phyloP scores from a whole-genome alignment of 2,113 vertebrate species.

The Triplophysa tibetana region DNA sequence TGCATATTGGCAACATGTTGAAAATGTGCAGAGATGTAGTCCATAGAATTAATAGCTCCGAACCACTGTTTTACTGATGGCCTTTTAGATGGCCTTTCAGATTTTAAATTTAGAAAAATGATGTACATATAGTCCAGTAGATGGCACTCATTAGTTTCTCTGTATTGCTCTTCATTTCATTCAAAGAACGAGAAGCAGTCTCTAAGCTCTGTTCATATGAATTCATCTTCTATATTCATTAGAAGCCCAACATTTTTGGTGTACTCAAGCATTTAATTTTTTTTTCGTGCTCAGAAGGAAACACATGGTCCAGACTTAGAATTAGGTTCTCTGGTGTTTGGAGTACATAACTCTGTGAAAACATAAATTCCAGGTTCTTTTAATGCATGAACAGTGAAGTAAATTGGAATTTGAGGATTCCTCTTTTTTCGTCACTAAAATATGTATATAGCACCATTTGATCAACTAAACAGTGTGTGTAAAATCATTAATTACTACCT shows the following conservation, averaged over 20 bases:
- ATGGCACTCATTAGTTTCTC: constrained; percentile 68
- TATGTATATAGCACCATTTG: background rate
- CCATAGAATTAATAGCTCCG: too few relatives aligned
- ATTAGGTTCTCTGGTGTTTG: constrained; percentile 4
- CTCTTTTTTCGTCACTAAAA: background rate
- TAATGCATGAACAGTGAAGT: background rate
- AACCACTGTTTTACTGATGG: background rate
- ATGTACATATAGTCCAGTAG: constrained; percentile 54
- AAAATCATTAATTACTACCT: background rate
- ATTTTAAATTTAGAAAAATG: background rate
- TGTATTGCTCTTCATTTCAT: background rate
- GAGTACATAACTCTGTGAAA: background rate
- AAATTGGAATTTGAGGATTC: background rate
- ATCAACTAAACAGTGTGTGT: background rate
- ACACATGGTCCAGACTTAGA: constrained; percentile 7
- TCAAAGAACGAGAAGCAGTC: background rate
- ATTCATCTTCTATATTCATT: constrained; percentile 26
- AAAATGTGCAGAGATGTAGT: too few relatives aligned
- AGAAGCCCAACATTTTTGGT: constrained; percentile 28
- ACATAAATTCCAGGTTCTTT: background rate
- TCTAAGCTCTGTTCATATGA: constrained; percentile 6
- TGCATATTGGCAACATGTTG: too few relatives aligned
- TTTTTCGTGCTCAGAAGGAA: constrained; percentile 17
- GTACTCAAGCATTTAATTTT: constrained; percentile 25
- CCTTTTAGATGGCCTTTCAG: constrained; percentile 20